Evolutionary conservation across 1,140 invertebrate species (phyloP), one percentile per base, ranked within the genome.

Genomic region (Globodera ellingtonae): DNA sequence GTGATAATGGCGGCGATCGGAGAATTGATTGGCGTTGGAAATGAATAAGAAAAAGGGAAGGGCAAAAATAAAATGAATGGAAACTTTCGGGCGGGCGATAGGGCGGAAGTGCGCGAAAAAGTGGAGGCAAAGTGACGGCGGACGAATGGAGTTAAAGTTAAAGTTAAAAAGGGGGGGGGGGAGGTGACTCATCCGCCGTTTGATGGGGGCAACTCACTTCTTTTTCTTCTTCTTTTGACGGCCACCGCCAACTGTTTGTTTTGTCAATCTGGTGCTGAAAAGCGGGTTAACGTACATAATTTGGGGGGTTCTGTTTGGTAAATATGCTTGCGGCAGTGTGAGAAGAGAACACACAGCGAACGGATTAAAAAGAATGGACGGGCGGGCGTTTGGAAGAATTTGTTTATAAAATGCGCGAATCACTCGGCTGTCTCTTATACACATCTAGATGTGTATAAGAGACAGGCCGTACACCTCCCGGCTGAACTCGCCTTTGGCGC

Each of bases 401-500:
- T 35, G 35, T 35, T 18, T 18, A 7, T 72, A 47, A 5, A 35
- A 3, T 35, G 35, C 35, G 35, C 5, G 0, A n/a, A 71, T 47
- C 46, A 72, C 50, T 72, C 6, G n/a, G n/a, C n/a, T n/a, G n/a
- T n/a, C n/a, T n/a, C n/a, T n/a, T n/a, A n/a, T n/a, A n/a, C n/a
- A n/a, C n/a, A n/a, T n/a, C n/a, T n/a, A n/a, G n/a, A n/a, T n/a
- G n/a, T n/a, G n/a, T n/a, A n/a, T n/a, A n/a, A n/a, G n/a, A n/a
- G n/a, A n/a, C n/a, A n/a, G n/a, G 21, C 79, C 79, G 24, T 81
- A 67, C 82, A 82, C 79, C 5, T 84, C 82, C 18, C 74, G 21
- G 44, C 44, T 81, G n/a, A 66, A n/a, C 5, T 9, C 35, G 24
- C 48, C n/a, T n/a, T 82, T 81, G n/a, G 18, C 69, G 52, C 79